A percentile compares a stretch with the other conserved stretches of the same genome.
phyloP scores from a whole-genome alignment of 2,113 vertebrate genomes.

The Turdus rufiventris region DNA sequence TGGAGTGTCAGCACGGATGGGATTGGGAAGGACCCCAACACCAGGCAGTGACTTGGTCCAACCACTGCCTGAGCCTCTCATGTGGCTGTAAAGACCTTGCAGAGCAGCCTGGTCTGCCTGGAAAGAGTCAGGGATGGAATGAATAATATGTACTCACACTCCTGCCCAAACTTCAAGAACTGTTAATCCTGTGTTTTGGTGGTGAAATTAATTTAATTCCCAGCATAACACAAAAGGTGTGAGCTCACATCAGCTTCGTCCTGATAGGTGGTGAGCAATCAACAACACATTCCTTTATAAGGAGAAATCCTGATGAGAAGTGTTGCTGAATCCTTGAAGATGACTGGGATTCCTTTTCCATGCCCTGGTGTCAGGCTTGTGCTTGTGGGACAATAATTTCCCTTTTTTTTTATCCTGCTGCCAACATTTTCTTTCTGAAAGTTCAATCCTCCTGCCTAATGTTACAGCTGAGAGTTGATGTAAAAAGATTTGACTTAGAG shows the following conservation, averaged over 20 bases:
- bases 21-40: not conserved
- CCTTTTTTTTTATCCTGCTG: not conserved
- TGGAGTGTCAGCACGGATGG: rapidly evolving
- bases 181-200: not conserved
- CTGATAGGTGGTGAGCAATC: not conserved
- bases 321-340: not conserved
- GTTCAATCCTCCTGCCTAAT: not conserved
- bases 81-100: not conserved
- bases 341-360: not conserved
- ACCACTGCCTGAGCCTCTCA: not conserved
- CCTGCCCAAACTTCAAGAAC: not conserved
- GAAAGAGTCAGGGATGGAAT: not conserved
- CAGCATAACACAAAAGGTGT: not conserved
- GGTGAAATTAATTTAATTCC: not conserved
- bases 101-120: not conserved
- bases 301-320: not conserved
- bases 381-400: not conserved
- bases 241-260: not conserved
- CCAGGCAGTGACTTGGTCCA: not conserved
- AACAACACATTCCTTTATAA: not conserved
- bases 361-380: not conserved
- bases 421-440: not conserved
- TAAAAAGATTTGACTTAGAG: not conserved
- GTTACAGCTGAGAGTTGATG: not conserved
- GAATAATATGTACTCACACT: rapidly evolving